Conservation (phyloP, 1,140 invertebrate species). For the Cydia pomonella region DNA sequence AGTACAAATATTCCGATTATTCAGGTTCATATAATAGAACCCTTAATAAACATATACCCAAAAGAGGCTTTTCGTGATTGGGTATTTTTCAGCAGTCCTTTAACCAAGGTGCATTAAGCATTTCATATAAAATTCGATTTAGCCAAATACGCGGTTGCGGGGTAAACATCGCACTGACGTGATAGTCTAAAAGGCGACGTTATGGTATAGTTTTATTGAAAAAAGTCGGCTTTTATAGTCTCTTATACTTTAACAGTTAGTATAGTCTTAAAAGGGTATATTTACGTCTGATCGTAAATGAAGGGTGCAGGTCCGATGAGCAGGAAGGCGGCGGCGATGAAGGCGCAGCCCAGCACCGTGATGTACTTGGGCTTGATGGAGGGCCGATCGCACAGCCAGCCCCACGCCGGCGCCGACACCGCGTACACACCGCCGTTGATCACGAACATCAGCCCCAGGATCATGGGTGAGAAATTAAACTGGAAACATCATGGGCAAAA, state of each 20-base stretch:
- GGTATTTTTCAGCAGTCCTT: too few relatives aligned
- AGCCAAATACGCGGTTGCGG: too few relatives aligned
- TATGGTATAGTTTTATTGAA: too few relatives aligned
- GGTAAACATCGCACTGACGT: too few relatives aligned
- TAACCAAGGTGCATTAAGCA: too few relatives aligned
- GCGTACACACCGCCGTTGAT: slow-evolving; percentile 94
- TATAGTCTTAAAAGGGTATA: neutral
- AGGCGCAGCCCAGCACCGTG: slow-evolving; percentile 84
- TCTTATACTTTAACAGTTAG: too few relatives aligned
- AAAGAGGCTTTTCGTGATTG: too few relatives aligned
- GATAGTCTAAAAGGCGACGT: too few relatives aligned
- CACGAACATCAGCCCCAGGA: slow-evolving; percentile 92
- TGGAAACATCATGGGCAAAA: slow-evolving; percentile 42
- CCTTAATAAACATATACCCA: too few relatives aligned
- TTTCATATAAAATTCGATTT: too few relatives aligned
- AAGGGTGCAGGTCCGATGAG: slow-evolving; percentile 89
- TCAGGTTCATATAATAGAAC: neutral
- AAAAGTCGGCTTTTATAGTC: too few relatives aligned
- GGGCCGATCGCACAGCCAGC: slow-evolving; percentile 88
- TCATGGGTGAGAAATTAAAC: slow-evolving; percentile 86
- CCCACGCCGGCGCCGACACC: slow-evolving; percentile 89
- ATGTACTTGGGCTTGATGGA: slow-evolving; percentile 84
- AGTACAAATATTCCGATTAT: slow-evolving; percentile 40
- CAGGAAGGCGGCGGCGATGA: slow-evolving; percentile 85
- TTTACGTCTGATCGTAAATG: slow-evolving; percentile 83